Conservation (phyloP, 2,888 invertebrate genomes). For the Diogma glabrata region DNA sequence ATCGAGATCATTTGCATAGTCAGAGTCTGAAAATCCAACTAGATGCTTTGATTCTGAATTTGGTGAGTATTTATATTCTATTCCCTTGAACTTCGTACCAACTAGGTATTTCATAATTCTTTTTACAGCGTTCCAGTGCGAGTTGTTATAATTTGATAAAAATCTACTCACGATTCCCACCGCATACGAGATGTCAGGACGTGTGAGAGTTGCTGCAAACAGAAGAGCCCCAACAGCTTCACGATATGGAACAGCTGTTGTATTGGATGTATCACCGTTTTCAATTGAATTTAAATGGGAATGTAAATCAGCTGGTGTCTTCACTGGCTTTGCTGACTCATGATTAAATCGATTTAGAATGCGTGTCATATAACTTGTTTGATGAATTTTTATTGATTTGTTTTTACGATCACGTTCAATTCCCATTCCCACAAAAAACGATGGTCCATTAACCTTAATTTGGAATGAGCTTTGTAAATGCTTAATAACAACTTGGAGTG, state of each 20-base stretch:
- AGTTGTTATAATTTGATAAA: constrained; percentile 6
- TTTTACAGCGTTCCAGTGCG: background rate
- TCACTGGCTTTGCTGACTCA: too few species aligned
- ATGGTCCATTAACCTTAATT: background rate
- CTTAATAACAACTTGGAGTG: too few species aligned
- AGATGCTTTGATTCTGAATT: background rate
- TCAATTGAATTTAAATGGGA: background rate
- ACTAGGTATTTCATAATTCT: constrained; percentile 1
- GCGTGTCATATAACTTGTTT: constrained; percentile 12
- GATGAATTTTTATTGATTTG: constrained; percentile 11
- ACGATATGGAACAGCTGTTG: constrained; percentile 7
- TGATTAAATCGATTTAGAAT: constrained; percentile 9
- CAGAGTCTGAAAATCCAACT: background rate
- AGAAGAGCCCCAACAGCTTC: constrained; percentile 21
- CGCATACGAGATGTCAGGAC: constrained; percentile 22
- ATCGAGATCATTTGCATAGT: background rate
- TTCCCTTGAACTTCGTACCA: background rate
- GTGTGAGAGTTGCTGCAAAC: constrained; percentile 17
- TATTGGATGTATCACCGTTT: background rate
- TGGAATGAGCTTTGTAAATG: background rate
- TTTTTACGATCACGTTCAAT: background rate
- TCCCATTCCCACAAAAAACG: background rate
- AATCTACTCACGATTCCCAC: constrained; percentile 19
- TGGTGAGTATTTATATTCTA: background rate
- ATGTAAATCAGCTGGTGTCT: constrained; percentile 15